phyloP scores from a whole-genome alignment of 2,888 invertebrate species.

The Rhimphoctona megacephalus region DNA sequence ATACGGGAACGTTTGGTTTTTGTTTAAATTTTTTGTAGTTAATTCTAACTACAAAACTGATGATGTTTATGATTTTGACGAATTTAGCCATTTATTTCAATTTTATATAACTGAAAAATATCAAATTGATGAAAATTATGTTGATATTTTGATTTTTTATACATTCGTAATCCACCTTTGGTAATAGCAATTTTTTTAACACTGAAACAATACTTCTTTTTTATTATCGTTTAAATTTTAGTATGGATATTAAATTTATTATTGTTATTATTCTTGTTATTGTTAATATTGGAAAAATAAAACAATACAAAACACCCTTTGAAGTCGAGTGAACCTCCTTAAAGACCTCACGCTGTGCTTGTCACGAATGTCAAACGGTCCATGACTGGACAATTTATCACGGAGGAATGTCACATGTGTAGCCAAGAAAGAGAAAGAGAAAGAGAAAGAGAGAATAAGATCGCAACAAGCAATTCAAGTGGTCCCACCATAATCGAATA shows the following conservation, averaged over 20 bases:
- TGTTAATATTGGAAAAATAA: not conserved
- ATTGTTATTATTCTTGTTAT: constrained; percentile 8
- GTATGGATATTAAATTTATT: not conserved
- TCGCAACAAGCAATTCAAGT: constrained; percentile 58
- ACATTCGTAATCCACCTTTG: too few species aligned
- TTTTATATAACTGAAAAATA: too few species aligned
- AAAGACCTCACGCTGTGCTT: constrained; percentile 62
- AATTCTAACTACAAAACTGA: too few species aligned
- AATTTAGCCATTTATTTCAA: too few species aligned
- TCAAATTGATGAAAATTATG: too few species aligned
- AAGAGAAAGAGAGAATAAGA: not conserved
- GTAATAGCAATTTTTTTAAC: not conserved
- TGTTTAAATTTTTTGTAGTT: too few species aligned
- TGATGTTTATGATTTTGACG: too few species aligned
- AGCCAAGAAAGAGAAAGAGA: not conserved
- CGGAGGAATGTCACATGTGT: constrained; percentile 25
- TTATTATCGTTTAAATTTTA: not conserved
- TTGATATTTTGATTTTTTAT: too few species aligned
- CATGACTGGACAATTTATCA: constrained; percentile 65
- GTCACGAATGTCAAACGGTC: constrained; percentile 62
- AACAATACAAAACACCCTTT: not conserved
- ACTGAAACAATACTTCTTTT: not conserved
- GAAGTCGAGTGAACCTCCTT: constrained; percentile 42
- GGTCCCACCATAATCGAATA: constrained; percentile 68
- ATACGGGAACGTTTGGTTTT: too few species aligned